Evolutionary conservation across 2,797 vertebrate species (phyloP).

Genomic region (Tauraco hartlaubi): DNA sequence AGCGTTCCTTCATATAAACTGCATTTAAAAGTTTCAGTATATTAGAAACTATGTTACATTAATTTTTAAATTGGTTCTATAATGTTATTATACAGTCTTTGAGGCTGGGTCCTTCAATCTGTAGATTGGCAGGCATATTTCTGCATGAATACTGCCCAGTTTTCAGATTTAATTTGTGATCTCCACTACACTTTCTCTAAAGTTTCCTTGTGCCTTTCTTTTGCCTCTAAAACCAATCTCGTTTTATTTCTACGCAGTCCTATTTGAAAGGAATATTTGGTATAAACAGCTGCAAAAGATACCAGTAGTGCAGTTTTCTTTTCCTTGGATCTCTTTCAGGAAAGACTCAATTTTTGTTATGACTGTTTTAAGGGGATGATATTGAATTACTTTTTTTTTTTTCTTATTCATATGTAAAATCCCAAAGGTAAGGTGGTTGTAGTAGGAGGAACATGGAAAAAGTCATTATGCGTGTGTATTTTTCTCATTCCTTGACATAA

Average conservation of each 20-base stretch:
- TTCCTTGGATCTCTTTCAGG: conserved; percentile 47
- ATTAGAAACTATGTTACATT: neutral
- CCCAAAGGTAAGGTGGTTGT: neutral
- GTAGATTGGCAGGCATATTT: neutral
- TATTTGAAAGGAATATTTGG: neutral
- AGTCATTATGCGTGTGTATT: neutral
- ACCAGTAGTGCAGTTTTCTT: conserved; percentile 31
- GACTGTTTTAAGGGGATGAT: conserved; percentile 40
- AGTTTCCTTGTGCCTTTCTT: neutral
- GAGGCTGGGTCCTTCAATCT: neutral
- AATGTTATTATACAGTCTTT: neutral
- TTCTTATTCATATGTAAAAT: conserved; percentile 22
- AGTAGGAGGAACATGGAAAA: neutral
- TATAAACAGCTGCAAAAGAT: conserved; percentile 29
- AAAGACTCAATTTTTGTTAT: conserved; percentile 59
- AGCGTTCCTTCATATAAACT: neutral
- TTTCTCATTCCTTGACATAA: conserved; percentile 6
- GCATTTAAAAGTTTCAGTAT: neutral
- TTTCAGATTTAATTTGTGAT: conserved; percentile 1
- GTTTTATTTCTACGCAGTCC: neutral
- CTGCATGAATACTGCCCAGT: neutral
- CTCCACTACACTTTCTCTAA: neutral
- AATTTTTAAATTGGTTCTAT: neutral
- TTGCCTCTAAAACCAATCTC: neutral
- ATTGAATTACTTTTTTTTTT: conserved; percentile 46